These are phyloP conservation scores for Probaryconus sp. DNA, from an alignment of 1,140 invertebrate species.

Conservation along the genomic window DNA sequence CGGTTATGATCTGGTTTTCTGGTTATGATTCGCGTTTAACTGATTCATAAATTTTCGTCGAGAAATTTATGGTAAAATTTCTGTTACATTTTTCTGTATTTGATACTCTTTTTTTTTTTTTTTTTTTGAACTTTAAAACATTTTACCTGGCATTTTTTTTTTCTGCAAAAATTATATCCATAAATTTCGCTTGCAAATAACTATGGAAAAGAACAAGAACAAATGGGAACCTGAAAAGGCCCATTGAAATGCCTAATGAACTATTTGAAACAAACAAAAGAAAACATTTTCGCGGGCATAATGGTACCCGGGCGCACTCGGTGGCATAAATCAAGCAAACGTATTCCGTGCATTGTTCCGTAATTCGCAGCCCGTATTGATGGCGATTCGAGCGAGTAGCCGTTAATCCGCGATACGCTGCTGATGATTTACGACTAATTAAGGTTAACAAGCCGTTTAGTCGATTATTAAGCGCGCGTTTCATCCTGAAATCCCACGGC, in stretches of 20 bases:
- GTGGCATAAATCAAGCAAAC: constrained; percentile 64
- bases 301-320: constrained; percentile 14
- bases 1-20: too few relatives aligned
- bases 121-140: too few relatives aligned
- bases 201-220: too few relatives aligned
- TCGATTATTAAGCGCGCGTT: constrained; percentile 70
- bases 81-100: too few relatives aligned
- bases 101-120: too few relatives aligned
- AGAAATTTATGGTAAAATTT: too few relatives aligned
- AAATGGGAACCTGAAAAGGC: too few relatives aligned
- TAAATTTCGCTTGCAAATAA: too few relatives aligned
- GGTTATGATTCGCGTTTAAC: too few relatives aligned
- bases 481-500: constrained; percentile 61
- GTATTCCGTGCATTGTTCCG: constrained; percentile 61
- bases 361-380: constrained; percentile 59
- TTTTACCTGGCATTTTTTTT: too few relatives aligned
- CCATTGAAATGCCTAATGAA: constrained; percentile 31
- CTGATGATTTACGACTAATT: constrained; percentile 73
- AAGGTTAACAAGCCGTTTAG: constrained; percentile 74
- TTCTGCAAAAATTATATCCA: too few relatives aligned
- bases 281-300: constrained; percentile 26
- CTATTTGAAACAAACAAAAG: constrained; percentile 41
- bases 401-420: constrained; percentile 61
- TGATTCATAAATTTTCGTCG: too few relatives aligned
- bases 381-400: constrained; percentile 55